Evolutionary conservation across 2,797 vertebrate species (phyloP).

Genomic region (Naso thynnoides): DNA sequence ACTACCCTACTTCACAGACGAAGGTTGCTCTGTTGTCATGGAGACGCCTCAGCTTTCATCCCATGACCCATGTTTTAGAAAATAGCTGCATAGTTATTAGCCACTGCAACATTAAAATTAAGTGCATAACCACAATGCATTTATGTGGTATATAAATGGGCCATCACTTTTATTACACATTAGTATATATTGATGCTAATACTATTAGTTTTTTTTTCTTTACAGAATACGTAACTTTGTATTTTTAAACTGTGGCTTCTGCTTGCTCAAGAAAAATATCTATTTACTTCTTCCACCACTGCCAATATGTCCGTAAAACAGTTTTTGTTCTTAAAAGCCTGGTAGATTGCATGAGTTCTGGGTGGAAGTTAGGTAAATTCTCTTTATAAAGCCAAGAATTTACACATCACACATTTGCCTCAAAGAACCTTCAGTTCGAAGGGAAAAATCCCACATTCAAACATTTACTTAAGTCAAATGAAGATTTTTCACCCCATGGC

Average conservation of each 20-base stretch:
- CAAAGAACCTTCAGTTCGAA: too few relatives aligned
- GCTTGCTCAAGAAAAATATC: background rate
- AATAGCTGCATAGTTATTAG: background rate
- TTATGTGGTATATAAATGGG: background rate
- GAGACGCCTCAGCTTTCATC: slow-evolving; percentile 1
- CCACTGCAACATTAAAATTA: background rate
- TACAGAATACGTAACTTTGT: background rate
- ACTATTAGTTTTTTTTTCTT: background rate
- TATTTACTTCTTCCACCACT: background rate
- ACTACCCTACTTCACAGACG: background rate
- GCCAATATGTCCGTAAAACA: background rate
- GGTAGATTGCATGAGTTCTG: background rate
- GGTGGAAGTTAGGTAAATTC: background rate
- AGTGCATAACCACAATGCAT: background rate
- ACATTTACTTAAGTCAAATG: too few relatives aligned
- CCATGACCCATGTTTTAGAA: background rate
- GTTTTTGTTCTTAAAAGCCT: too few relatives aligned
- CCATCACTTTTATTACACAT: background rate
- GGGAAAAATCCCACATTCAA: too few relatives aligned
- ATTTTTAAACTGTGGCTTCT: background rate
- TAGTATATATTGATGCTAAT: background rate
- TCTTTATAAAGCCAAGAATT: too few relatives aligned
- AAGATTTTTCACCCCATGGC: too few relatives aligned
- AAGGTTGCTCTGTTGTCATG: background rate
- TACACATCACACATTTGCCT: background rate